Evolutionary conservation across 2,888 invertebrate genomes (phyloP).

Genomic region (Nebria salina): DNA sequence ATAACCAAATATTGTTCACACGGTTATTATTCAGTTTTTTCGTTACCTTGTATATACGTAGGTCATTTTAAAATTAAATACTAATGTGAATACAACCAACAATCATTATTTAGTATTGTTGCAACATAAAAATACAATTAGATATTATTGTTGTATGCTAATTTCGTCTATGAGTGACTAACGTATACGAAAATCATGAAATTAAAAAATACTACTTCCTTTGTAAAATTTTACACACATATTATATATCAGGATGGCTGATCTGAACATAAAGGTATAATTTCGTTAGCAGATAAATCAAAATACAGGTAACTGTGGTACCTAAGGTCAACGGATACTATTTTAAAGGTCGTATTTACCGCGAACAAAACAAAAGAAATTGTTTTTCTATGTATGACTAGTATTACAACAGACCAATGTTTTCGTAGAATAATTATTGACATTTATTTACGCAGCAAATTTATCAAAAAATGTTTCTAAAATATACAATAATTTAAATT

Average conservation of each 20-base stretch:
- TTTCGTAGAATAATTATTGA: neutral
- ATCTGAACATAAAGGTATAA: slow-evolving; percentile 1
- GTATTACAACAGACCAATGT: neutral
- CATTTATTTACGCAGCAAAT: too few species aligned
- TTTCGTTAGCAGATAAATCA: neutral
- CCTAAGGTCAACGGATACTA: neutral
- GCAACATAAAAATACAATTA: neutral
- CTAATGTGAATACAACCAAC: neutral
- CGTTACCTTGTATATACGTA: neutral
- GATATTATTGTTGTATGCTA: neutral
- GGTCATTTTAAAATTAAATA: neutral
- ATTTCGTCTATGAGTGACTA: neutral
- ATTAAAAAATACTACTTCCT: neutral
- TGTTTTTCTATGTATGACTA: neutral
- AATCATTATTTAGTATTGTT: neutral
- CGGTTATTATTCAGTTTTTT: neutral
- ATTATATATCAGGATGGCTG: slow-evolving; percentile 1
- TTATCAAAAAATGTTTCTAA: too few species aligned
- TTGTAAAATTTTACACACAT: neutral
- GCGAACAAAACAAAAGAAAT: neutral
- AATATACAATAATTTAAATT: too few species aligned
- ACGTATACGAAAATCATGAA: neutral
- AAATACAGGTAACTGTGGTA: neutral
- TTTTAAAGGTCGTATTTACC: neutral
- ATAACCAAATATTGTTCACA: neutral